Conservation (phyloP, 92 coral and sea anemone genomes). For the Phenganax subtilis region DNA sequence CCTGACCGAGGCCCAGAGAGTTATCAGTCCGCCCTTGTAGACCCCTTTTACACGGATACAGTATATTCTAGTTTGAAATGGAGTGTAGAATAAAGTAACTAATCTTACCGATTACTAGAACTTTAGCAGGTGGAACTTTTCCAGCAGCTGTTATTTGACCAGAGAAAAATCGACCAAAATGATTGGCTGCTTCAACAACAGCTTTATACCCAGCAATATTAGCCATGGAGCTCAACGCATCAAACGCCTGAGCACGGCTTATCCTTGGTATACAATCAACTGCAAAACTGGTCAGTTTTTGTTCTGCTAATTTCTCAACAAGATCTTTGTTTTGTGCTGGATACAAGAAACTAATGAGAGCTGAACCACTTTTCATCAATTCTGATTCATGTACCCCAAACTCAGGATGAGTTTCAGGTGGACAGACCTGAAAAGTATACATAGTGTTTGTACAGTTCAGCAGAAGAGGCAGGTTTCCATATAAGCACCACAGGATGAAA, state of each 20-base stretch:
- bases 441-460: no score
- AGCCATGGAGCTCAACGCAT: conserved; percentile 97
- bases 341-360: conserved; percentile 80
- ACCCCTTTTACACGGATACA: no score
- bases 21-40: no score
- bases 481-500: no score
- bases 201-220: conserved; percentile 99
- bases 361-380: conserved; percentile 81
- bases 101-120: conserved; percentile 82
- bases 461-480: no score
- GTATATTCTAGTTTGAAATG: no score
- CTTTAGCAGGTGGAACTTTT: conserved; percentile 95
- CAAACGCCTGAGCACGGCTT: conserved; percentile 88
- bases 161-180: conserved; percentile 94
- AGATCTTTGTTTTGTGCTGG: conserved; percentile 94
- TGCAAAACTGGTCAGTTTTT: conserved; percentile 82
- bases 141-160: conserved; percentile 99
- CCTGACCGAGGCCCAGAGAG: no score
- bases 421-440: conserved; percentile 53
- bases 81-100: no score
- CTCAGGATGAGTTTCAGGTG: conserved; percentile 66
- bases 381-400: conserved; percentile 77
- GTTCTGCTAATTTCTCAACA: conserved; percentile 63
- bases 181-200: conserved; percentile 92
- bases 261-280: conserved; percentile 96